Evolutionary conservation across 2,113 vertebrate species (phyloP).

Genomic region (Perca flavescens): DNA sequence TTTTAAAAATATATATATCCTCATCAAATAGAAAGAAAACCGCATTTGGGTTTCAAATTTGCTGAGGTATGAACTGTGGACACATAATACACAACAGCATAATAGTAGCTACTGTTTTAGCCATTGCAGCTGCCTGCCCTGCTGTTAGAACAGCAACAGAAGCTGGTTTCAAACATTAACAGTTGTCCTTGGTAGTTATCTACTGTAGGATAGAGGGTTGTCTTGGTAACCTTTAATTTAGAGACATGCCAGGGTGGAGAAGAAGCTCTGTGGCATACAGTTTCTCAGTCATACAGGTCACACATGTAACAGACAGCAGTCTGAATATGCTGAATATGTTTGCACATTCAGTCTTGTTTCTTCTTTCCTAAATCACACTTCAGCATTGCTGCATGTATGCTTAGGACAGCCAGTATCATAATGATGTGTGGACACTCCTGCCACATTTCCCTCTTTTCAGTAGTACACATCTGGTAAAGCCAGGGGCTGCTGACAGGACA

Average conservation of each 20-base stretch:
- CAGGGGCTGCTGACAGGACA: conserved; percentile 75
- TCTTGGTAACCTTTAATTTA: conserved; percentile 68
- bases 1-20: background rate
- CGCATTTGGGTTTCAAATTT: background rate
- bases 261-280: conserved; percentile 14
- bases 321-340: conserved; percentile 9
- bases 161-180: conserved; percentile 38
- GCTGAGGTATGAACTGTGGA: background rate
- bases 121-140: background rate
- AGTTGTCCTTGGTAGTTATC: conserved; percentile 56
- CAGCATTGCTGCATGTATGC: conserved; percentile 16
- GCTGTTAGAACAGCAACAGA: conserved; percentile 22
- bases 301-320: conserved; percentile 4
- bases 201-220: conserved; percentile 54
- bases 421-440: conserved; percentile 43
- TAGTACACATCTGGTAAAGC: conserved; percentile 69
- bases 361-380: conserved; percentile 22
- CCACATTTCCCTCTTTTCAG: conserved; percentile 49
- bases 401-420: conserved; percentile 31
- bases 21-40: background rate
- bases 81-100: background rate
- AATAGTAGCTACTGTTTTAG: background rate
- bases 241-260: conserved; percentile 23
- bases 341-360: conserved; percentile 3
- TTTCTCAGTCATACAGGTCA: conserved; percentile 24